These are phyloP conservation scores for Nothoprocta pentlandii DNA, from an alignment of 2,113 vertebrate genomes.

Conservation along the genomic window DNA sequence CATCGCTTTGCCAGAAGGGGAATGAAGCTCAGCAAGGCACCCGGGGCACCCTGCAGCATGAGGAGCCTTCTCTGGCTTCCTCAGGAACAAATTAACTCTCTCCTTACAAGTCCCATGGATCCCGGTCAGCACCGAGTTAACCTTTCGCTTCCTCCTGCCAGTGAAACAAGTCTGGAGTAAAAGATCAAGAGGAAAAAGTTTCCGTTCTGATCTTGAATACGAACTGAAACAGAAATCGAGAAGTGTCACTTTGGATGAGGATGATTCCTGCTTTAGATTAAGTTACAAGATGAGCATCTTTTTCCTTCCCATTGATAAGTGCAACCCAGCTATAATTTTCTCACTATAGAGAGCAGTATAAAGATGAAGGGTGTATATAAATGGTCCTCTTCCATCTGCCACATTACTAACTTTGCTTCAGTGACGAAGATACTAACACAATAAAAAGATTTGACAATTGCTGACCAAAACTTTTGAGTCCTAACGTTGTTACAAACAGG, in stretches of 20 bases:
- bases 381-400: background rate
- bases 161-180: background rate
- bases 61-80: background rate
- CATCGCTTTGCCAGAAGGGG: background rate
- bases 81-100: slow-evolving; percentile 9
- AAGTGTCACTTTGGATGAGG: background rate
- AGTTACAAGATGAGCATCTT: rapidly evolving
- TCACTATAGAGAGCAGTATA: background rate
- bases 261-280: background rate
- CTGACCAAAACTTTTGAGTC: background rate
- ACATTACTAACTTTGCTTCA: background rate
- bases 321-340: background rate
- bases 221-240: background rate
- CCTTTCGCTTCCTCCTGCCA: background rate
- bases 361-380: background rate
- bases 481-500: background rate
- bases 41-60: rapidly evolving
- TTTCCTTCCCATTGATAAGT: background rate
- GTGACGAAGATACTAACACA: background rate
- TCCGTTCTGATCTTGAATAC: background rate
- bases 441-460: background rate
- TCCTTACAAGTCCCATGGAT: background rate
- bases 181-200: background rate
- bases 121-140: slow-evolving; percentile 25
- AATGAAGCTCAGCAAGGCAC: background rate